Percentiles rank a stretch among this genome's conserved stretches.
Evolutionary conservation across 2,888 invertebrate genomes (phyloP).

Genomic region (Physocephala rufipes): DNA sequence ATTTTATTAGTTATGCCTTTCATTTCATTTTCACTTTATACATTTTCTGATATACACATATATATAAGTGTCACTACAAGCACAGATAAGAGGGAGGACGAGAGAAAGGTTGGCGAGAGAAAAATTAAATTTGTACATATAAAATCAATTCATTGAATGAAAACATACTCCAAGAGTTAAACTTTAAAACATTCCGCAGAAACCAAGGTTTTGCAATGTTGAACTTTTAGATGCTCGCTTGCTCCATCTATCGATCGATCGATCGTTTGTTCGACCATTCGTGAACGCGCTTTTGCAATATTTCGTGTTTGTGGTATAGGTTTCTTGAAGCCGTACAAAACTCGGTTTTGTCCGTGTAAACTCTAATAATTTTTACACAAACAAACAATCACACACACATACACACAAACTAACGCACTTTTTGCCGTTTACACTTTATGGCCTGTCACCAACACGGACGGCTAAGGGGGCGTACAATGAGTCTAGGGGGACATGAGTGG

Average conservation of each 20-base stretch:
- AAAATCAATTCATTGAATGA: background rate
- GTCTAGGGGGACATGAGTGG: no score
- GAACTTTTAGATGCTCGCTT: background rate
- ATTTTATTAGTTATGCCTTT: slow-evolving; percentile 16
- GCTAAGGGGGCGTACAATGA: background rate
- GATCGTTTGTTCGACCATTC: background rate
- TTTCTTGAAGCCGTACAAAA: slow-evolving; percentile 22
- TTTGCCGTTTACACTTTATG: slow-evolving; percentile 6
- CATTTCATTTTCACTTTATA: slow-evolving; percentile 24
- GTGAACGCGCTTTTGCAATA: background rate
- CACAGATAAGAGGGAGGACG: slow-evolving; percentile 14
- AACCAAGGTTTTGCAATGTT: slow-evolving; percentile 12
- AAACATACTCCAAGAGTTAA: slow-evolving; percentile 14
- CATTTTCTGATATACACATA: slow-evolving; percentile 27
- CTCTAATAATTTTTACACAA: background rate
- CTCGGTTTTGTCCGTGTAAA: background rate
- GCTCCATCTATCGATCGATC: background rate
- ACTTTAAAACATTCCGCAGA: slow-evolving; percentile 27
- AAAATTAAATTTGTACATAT: no score
- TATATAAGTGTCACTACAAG: slow-evolving; percentile 11
- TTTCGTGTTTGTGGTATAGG: background rate
- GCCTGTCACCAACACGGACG: background rate
- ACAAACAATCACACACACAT: background rate
- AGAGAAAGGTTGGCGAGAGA: background rate
- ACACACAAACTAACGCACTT: slow-evolving; percentile 12